Conservation (phyloP, 2,113 vertebrate species). For the Pachyramphus minor region DNA sequence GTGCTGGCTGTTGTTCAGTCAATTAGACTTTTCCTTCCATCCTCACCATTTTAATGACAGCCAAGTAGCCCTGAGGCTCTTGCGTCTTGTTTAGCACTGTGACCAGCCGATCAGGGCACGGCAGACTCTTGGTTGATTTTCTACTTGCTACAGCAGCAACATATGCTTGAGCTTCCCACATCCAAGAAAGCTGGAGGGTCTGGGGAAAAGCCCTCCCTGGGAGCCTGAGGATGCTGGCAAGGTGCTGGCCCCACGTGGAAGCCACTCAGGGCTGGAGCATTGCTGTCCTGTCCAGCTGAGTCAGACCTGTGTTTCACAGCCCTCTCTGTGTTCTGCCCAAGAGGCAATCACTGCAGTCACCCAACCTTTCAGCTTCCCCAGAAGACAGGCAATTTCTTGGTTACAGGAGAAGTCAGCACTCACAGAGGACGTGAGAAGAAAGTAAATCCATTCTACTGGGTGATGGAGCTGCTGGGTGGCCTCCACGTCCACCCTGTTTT, state of each 20-base stretch:
- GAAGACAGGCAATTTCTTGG: background rate
- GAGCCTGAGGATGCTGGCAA: background rate
- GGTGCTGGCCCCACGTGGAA: background rate
- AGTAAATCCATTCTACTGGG: background rate
- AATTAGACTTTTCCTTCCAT: constrained; percentile 46
- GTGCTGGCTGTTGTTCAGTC: constrained; percentile 29
- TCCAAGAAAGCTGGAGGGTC: background rate
- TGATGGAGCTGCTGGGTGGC: background rate
- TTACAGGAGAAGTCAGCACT: background rate
- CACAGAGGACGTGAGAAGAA: background rate
- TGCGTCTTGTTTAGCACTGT: background rate
- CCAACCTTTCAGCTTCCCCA: background rate
- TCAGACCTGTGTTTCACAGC: background rate
- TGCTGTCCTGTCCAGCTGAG: background rate
- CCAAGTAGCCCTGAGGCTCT: background rate
- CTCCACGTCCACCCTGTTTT: background rate
- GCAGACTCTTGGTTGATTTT: background rate
- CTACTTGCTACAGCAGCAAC: background rate
- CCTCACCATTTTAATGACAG: constrained; percentile 47
- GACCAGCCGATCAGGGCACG: background rate
- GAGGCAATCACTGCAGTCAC: background rate
- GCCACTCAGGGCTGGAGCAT: background rate
- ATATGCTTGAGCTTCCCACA: background rate
- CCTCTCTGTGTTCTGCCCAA: background rate
- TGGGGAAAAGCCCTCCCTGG: fast-evolving